Conservation (phyloP, 2,888 invertebrate species). For the Chloromyia formosa region DNA sequence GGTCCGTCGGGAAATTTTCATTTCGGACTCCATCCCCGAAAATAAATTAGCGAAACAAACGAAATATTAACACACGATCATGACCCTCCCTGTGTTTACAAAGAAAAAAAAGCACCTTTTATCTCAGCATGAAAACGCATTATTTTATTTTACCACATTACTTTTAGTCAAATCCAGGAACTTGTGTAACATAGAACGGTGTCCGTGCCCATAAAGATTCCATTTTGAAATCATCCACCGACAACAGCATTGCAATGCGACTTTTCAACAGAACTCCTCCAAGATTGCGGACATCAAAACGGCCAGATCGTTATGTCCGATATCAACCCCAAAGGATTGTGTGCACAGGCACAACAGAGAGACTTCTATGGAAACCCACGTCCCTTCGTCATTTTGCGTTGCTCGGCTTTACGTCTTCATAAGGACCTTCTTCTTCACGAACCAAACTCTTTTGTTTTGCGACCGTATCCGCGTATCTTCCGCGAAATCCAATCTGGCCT, state of each 20-base stretch:
- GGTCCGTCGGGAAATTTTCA: too few species aligned
- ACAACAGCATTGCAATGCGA: not conserved
- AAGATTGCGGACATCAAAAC: slow-evolving; percentile 4
- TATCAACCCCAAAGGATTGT: slow-evolving; percentile 10
- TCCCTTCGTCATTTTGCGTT: too few species aligned
- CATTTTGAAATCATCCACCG: slow-evolving; percentile 22
- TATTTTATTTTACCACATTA: not conserved
- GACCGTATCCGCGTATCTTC: slow-evolving; percentile 28
- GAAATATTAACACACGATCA: too few species aligned
- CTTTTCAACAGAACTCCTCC: slow-evolving; percentile 33
- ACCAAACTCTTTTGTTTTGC: not conserved
- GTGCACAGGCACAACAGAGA: not conserved
- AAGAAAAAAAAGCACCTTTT: not conserved
- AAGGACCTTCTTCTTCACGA: slow-evolving; percentile 26
- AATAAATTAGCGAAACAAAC: too few species aligned
- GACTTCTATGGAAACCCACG: slow-evolving; percentile 29
- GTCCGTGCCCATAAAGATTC: slow-evolving; percentile 33
- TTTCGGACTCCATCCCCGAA: too few species aligned
- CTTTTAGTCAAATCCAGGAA: slow-evolving; percentile 3
- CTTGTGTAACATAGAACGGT: slow-evolving; percentile 6
- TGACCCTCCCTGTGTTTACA: not conserved
- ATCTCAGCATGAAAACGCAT: slow-evolving; percentile 25
- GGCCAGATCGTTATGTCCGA: slow-evolving; percentile 21
- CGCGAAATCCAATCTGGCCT: slow-evolving; percentile 27
- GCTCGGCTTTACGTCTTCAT: slow-evolving; percentile 29